These are phyloP conservation scores for Gambusia yucatana DNA, from an alignment of 2,797 vertebrate species.

Conservation along the genomic window DNA sequence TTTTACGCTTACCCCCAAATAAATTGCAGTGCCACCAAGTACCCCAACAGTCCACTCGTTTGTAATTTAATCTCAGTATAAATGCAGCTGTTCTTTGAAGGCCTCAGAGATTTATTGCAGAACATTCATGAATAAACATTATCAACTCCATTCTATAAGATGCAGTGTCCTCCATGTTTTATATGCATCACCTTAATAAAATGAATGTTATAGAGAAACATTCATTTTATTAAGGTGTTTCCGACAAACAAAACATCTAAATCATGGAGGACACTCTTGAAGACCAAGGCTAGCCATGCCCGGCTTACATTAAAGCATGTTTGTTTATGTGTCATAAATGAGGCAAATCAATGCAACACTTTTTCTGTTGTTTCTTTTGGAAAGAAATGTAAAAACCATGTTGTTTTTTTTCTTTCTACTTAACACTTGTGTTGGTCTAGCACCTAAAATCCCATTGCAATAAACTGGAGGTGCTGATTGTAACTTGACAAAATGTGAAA, in stretches of 20 bases:
- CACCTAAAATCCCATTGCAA: not conserved
- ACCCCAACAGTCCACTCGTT: not conserved
- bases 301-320: not conserved
- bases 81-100: not conserved
- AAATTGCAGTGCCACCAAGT: not conserved
- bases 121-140: not conserved
- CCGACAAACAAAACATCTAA: not conserved
- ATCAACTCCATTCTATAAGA: not conserved
- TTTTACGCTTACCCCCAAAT: not conserved
- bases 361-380: not conserved
- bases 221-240: not conserved
- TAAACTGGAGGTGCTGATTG: not conserved
- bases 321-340: not conserved
- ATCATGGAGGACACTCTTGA: not conserved
- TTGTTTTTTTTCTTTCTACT: not conserved
- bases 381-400: not conserved
- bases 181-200: not conserved
- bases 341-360: too few relatives aligned
- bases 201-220: not conserved
- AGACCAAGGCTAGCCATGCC: not conserved
- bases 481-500: not conserved
- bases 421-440: not conserved
- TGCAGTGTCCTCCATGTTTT: not conserved
- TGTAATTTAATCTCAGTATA: not conserved
- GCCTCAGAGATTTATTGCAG: not conserved